Evolutionary conservation across 2,888 invertebrate species (phyloP).

Genomic region (Crossocerus cetratus): DNA sequence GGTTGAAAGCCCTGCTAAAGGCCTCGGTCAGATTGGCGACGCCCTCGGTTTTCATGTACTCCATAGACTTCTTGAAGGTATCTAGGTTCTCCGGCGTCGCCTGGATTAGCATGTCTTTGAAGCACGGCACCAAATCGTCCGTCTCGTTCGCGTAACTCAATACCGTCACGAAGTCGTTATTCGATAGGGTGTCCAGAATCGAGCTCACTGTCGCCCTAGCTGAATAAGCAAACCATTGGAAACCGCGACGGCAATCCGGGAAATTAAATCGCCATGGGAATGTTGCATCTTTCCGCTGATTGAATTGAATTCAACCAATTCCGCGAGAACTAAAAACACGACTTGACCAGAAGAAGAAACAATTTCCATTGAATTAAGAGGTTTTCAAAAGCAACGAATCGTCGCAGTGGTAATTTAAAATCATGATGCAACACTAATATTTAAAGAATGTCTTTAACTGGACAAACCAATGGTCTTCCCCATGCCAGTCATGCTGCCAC

Average conservation of each 20-base stretch:
- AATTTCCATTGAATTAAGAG: too few species aligned
- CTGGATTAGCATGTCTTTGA: constrained; percentile 89
- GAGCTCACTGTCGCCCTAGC: constrained; percentile 85
- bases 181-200: constrained; percentile 95
- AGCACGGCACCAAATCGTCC: constrained; percentile 89
- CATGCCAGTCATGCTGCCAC: constrained; percentile 97
- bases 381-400: too few species aligned
- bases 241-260: not conserved
- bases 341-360: too few species aligned
- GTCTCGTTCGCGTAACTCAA: constrained; percentile 88
- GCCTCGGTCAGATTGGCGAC: constrained; percentile 92
- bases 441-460: not conserved
- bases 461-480: constrained; percentile 79
- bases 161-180: constrained; percentile 98
- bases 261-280: too few species aligned
- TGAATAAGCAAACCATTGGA: constrained; percentile 37
- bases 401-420: too few species aligned
- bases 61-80: constrained; percentile 85
- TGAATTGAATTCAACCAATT: too few species aligned
- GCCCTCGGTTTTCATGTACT: constrained; percentile 84
- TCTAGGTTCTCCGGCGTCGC: constrained; percentile 91
- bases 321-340: too few species aligned
- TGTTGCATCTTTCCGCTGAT: too few species aligned
- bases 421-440: too few species aligned
- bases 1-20: constrained; percentile 89